These are phyloP conservation scores for Galaxea fascicularis DNA, from an alignment of 92 coral and sea anemone genomes.

Conservation along the genomic window DNA sequence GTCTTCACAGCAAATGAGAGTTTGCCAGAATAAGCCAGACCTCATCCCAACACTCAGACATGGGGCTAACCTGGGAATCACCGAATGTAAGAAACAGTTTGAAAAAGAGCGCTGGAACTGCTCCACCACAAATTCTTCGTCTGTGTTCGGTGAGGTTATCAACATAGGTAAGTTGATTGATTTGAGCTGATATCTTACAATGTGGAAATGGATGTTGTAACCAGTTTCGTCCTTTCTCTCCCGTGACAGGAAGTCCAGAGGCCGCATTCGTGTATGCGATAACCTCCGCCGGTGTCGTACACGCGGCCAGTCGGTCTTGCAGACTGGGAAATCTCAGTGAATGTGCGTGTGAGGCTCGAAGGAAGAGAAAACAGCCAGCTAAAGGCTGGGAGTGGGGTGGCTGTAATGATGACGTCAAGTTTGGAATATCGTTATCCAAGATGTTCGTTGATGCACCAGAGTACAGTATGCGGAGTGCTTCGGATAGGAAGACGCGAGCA, in stretches of 20 bases:
- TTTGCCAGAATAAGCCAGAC: slow-evolving; percentile 91
- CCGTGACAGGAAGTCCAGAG: slow-evolving; percentile 89
- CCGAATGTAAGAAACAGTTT: slow-evolving; percentile 91
- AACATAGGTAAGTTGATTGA: slow-evolving; percentile 70
- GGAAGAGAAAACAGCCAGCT: slow-evolving; percentile 37
- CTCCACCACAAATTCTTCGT: slow-evolving; percentile 77
- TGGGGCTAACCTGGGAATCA: slow-evolving; percentile 87
- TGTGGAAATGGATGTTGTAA: not conserved
- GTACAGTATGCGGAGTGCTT: slow-evolving; percentile 46
- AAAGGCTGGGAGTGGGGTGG: slow-evolving; percentile 82
- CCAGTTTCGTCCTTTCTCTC: slow-evolving; percentile 3
- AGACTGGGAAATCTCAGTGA: slow-evolving; percentile 89
- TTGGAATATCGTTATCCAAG: slow-evolving; percentile 84
- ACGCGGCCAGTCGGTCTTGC: slow-evolving; percentile 94
- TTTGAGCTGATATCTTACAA: not conserved
- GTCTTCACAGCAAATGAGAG: slow-evolving; percentile 76
- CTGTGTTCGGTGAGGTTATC: slow-evolving; percentile 88
- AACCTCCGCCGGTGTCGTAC: slow-evolving; percentile 97
- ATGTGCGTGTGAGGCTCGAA: slow-evolving; percentile 78
- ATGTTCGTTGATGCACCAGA: slow-evolving; percentile 95
- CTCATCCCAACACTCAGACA: slow-evolving; percentile 88
- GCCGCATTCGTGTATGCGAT: slow-evolving; percentile 97
- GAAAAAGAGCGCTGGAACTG: slow-evolving; percentile 95
- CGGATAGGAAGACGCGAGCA: slow-evolving; percentile 36
- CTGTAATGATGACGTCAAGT: slow-evolving; percentile 83